Conservation (phyloP, 2,797 vertebrate genomes). For the Apodemus agrarius region DNA sequence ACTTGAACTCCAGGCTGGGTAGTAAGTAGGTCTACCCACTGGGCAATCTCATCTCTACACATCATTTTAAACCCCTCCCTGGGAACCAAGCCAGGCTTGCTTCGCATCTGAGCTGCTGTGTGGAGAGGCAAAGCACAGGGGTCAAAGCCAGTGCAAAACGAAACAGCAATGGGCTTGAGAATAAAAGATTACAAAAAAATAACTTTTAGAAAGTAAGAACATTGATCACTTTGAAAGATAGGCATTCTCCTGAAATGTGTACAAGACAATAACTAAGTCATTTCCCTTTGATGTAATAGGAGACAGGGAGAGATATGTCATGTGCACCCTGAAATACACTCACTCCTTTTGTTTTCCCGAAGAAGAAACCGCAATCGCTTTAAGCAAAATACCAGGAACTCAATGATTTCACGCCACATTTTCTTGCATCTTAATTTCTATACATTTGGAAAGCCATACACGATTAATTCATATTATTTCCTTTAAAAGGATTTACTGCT, state of each 20-base stretch:
- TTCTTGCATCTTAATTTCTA: neutral
- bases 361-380: neutral
- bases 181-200: neutral
- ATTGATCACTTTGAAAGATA: neutral
- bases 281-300: neutral
- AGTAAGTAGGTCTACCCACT: neutral
- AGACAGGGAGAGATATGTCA: neutral
- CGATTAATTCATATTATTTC: neutral
- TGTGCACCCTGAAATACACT: neutral
- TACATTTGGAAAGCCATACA: neutral
- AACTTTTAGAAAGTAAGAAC: conserved; percentile 15
- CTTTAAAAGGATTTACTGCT: neutral
- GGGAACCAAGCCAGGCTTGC: neutral
- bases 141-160: neutral
- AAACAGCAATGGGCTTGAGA: neutral
- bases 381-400: neutral
- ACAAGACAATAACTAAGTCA: neutral
- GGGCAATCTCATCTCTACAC: neutral
- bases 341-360: neutral
- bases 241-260: neutral
- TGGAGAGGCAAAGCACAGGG: neutral
- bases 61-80: neutral
- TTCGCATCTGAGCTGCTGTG: neutral
- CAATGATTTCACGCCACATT: neutral
- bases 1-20: neutral